Base-by-base conservation (phyloP, 2,888 invertebrate genomes). In the Heliothis peltigera region DNA sequence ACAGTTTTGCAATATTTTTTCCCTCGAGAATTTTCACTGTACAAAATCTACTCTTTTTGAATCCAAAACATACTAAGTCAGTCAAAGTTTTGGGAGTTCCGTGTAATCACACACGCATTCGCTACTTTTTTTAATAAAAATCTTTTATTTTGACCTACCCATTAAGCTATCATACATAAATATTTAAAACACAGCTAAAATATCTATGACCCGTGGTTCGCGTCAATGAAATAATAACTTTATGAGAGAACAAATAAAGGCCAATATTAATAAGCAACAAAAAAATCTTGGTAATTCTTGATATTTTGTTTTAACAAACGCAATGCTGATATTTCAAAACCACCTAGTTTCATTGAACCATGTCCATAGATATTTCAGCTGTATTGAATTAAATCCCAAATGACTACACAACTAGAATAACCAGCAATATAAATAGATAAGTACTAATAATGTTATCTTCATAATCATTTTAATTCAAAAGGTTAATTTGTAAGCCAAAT, bases 31-130 rank as follows among this genome's bases (percentile, higher is more conserved):
- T 62, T 70, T 43, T 17, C 2, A 8, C 18, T 15, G 4, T 53
- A 52, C 18, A 39, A 60, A 52, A 32, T 42, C 0, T 46, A 42
- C 66, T 6, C 19, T n/a, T 10, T 1, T 47, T 51, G 19, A 62
- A 42, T 62, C 4, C 15, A 35, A 51, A 49, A 54, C 10, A 6
- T 54, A 56, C 28, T 44, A 46, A 4, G 19, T 59, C 76, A 70
- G 64, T 57, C 67, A 2, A 52, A 44, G 47, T 61, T 71, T 64
- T 57, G 60, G 64, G 60, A 70, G 51, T 61, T 64, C 44, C 47
- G 64, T 61, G 67, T 61, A 70, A 68, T 18, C 61, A 51, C 63
- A 63, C 70, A 70, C 56, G 70, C 77, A 78, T 80, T 73, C 79
- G 60, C 71, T 55, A 73, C 69, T 51, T 67, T 55, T 65, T 51